A percentile compares a stretch with the other conserved stretches of the same genome.
These are phyloP conservation scores for Caenorhabditis imperialis DNA, from an alignment of 2,888 invertebrate genomes.

Conservation along the genomic window DNA sequence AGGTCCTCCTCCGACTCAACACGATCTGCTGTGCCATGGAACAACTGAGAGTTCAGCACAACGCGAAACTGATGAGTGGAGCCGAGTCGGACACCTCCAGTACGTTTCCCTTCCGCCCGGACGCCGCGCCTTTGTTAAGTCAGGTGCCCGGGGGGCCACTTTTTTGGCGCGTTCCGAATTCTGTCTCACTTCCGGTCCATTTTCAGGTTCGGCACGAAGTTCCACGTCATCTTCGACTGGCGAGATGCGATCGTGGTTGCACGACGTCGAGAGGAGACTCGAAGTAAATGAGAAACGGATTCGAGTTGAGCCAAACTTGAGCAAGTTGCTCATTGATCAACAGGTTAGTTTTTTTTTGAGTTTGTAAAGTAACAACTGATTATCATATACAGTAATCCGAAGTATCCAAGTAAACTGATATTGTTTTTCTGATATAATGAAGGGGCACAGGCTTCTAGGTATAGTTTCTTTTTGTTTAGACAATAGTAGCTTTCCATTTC, in stretches of 20 bases:
- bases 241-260: constrained; percentile 63
- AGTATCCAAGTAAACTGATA: background rate
- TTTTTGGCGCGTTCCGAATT: constrained; percentile 10
- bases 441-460: too few species aligned
- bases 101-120: constrained; percentile 25
- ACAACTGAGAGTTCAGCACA: constrained; percentile 54
- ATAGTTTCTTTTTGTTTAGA: too few species aligned
- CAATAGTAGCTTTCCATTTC: too few species aligned
- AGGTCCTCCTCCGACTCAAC: constrained; percentile 60
- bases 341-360: constrained; percentile 52
- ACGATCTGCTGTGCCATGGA: constrained; percentile 67
- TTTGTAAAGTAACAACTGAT: background rate
- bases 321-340: constrained; percentile 59
- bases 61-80: constrained; percentile 28
- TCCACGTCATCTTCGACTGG: constrained; percentile 48
- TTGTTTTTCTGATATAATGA: background rate
- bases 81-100: constrained; percentile 60
- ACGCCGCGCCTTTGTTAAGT: constrained; percentile 4
- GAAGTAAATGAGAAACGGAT: constrained; percentile 53
- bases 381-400: too few species aligned
- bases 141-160: constrained; percentile 7
- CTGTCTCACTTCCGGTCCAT: constrained; percentile 14
- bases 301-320: constrained; percentile 47
- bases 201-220: constrained; percentile 42
- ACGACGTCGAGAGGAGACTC: constrained; percentile 55